Evolutionary conservation across 2,888 invertebrate genomes (phyloP), one percentile per base, ranked within the genome.

Genomic region (Caprella mutica): DNA sequence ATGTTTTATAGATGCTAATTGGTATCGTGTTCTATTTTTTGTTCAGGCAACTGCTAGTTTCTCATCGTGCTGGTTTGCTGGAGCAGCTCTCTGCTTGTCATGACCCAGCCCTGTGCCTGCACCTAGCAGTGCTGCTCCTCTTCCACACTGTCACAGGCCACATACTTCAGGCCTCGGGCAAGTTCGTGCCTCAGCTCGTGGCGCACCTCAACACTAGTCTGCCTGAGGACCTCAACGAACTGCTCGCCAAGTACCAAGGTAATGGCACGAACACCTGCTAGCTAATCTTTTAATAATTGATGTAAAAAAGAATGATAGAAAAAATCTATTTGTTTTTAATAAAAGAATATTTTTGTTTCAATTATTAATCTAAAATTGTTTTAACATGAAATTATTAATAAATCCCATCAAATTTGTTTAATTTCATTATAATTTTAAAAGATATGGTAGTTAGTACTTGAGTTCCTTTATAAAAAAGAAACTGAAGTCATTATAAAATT

Each of bases 131-230:
- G 0, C 75, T 89, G 61, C 78, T 90, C 40, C 78, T 93, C 55
- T 92, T 90, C 70, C 86, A 86, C 52, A 80, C 81, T 9, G 77
- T 82, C 2, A 87, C 86, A 1, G 86, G 65, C 19, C 17, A 78
- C 67, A 86, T 91, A 77, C 70, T 96, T 26, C 90, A 94, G 73
- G 91, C 91, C 14, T 93, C 94, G 26, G 97, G 97, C 0, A 83
- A 89, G 71, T 91, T 91, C 75, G 90, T 97, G 12, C 83, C 90
- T 0, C 77, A 82, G 19, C 80, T 96, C 66, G 77, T 94, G 44
- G 70, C 77, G 1, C 85, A 81, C 71, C 77, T 96, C 52, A 81
- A 83, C 65, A 76, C 78, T 23, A 80, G 81, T 67, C 72, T 94
- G 51, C 79, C 79, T 60, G 76, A 77, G 24, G 82, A 85, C 5